These are phyloP conservation scores for Ecliptopera silaceata DNA, from an alignment of 2,888 invertebrate genomes.

Conservation along the genomic window DNA sequence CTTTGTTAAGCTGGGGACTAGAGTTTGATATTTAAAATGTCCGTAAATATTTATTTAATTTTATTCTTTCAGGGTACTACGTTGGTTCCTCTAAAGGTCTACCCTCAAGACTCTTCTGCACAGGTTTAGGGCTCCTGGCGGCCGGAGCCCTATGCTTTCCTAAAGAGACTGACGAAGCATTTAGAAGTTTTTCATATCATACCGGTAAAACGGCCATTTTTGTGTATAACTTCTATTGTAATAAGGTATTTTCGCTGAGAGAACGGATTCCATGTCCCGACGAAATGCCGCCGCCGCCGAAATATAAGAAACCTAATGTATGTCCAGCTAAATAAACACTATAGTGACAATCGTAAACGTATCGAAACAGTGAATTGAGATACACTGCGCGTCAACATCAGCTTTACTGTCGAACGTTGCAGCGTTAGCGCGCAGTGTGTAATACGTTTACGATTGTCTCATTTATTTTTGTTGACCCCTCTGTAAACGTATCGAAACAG, in stretches of 20 bases:
- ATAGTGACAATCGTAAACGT: too few relatives aligned
- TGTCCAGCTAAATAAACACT: slow-evolving; percentile 35
- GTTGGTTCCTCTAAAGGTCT: slow-evolving; percentile 33
- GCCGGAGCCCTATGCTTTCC: slow-evolving; percentile 61
- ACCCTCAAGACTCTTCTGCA: slow-evolving; percentile 43
- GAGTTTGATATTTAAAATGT: too few relatives aligned
- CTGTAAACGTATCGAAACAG: too few relatives aligned
- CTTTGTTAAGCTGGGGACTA: too few relatives aligned
- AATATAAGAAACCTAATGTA: slow-evolving; percentile 24
- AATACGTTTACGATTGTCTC: too few relatives aligned
- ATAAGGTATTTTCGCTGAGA: slow-evolving; percentile 38
- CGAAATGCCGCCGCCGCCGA: slow-evolving; percentile 42
- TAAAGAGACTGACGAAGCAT: slow-evolving; percentile 56
- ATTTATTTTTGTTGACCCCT: too few relatives aligned
- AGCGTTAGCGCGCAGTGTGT: too few relatives aligned
- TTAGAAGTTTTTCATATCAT: slow-evolving; percentile 44
- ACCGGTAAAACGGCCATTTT: slow-evolving; percentile 37
- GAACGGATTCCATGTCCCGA: slow-evolving; percentile 52
- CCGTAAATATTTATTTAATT: too few relatives aligned
- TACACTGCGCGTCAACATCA: too few relatives aligned
- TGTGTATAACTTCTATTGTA: slow-evolving; percentile 46
- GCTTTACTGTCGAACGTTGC: too few relatives aligned
- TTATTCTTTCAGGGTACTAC: too few relatives aligned
- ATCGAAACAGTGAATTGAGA: too few relatives aligned
- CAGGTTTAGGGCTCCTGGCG: slow-evolving; percentile 46